Evolutionary conservation across 2,888 invertebrate species (phyloP), one percentile per base, ranked within the genome.

Genomic region (Leuctra nigra): DNA sequence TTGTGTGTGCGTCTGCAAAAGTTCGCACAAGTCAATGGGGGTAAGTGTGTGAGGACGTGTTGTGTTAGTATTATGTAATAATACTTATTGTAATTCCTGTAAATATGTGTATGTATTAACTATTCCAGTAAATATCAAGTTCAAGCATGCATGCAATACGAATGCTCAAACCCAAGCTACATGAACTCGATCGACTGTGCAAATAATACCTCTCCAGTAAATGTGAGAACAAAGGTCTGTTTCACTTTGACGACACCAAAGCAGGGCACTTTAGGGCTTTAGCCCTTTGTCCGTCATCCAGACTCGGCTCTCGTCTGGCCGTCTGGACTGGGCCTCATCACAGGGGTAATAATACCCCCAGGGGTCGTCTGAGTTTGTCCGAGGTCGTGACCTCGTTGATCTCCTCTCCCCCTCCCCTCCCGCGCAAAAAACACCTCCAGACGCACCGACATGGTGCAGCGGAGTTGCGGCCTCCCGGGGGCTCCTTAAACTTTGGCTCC

Each of bases 301-400:
- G n/a, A 50, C 22, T 16, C n/a, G 50, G 13, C 20, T 33, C 13
- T 7, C 18, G 50, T 18, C 33, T 33, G 35, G 35, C 35, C 22
- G 50, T 50, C 50, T 50, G 50, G 50, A 50, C 50, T 50, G 35
- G 20, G 14, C 41, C 33, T 44, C 44, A 50, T 33, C 48, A 16
- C 29, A 29, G 16, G 33, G 33, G 33, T 29, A 50, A 50, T 35
- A 50, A 50, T 22, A 50, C 29, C 50, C 50, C 36, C 50, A 50
- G 50, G 50, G 50, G 50, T 50, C 50, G 50, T 50, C 50, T 50
- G 48, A 16, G 35, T 25, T 47, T 55, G 55, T 24, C 20, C 55
- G 47, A 36, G 55, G 55, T 55, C 48, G 13, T 48, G 55, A 55
- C 55, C 55, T 38, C 48, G 48, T 38, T 50, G 50, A 50, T 50